phyloP scores from a whole-genome alignment of 2,888 invertebrate species.

The Philonicus albiceps region DNA sequence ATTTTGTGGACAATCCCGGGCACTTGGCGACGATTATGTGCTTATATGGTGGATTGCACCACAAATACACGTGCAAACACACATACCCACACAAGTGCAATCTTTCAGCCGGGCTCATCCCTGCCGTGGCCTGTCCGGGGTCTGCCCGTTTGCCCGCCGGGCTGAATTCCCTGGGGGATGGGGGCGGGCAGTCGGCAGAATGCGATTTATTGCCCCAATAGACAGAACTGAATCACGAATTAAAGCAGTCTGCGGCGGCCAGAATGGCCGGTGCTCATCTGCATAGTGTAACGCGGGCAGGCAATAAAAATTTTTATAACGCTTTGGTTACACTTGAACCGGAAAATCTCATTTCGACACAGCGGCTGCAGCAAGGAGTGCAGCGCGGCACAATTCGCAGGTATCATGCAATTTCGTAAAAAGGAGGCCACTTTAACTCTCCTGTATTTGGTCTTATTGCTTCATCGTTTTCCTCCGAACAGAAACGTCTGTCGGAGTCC shows the following conservation, averaged over 20 bases:
- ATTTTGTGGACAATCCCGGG: background rate
- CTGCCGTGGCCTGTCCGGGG: background rate
- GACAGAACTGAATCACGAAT: constrained; percentile 31
- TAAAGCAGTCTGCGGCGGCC: constrained; percentile 5
- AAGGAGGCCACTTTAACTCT: background rate
- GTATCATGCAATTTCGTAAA: constrained; percentile 13
- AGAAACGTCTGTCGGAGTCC: background rate
- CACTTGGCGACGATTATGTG: background rate
- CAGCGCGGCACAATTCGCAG: background rate
- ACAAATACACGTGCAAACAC: background rate
- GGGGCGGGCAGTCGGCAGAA: background rate
- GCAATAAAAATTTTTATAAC: constrained; percentile 34
- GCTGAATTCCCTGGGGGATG: background rate
- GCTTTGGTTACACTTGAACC: constrained; percentile 33
- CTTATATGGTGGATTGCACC: background rate
- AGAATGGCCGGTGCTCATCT: constrained; percentile 19
- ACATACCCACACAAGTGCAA: background rate
- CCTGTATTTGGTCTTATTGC: constrained; percentile 1
- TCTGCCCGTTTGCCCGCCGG: background rate
- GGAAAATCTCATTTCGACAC: constrained; percentile 28
- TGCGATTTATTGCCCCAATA: constrained; percentile 31
- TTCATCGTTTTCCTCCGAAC: background rate
- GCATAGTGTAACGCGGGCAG: constrained; percentile 20
- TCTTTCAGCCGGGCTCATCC: background rate
- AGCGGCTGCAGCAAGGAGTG: constrained; percentile 8